A percentile compares a stretch with the other conserved stretches of the same genome.
Evolutionary conservation across 2,797 vertebrate species (phyloP).

Genomic region (Hoplostethus mediterraneus): DNA sequence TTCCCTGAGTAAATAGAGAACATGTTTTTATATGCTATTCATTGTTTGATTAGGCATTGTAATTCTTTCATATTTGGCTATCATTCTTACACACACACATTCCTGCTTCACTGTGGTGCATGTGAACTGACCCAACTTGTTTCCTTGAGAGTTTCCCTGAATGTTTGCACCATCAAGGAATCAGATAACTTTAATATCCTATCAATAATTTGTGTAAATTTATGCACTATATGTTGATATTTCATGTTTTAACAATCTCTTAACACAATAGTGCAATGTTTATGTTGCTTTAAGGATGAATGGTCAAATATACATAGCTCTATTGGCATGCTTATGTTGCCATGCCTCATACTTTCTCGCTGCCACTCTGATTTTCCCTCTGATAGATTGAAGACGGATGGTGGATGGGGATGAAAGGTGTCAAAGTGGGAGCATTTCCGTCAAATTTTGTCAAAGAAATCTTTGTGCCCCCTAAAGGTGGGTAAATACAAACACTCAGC

Average conservation of each 20-base stretch:
- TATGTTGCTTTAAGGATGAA: too few species aligned
- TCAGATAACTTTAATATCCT: neutral
- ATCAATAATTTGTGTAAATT: neutral
- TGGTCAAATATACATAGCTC: too few species aligned
- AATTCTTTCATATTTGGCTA: neutral
- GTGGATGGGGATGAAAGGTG: constrained; percentile 91
- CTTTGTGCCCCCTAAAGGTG: constrained; percentile 78
- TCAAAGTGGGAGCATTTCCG: constrained; percentile 89
- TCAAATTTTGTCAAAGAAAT: constrained; percentile 92
- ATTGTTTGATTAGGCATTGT: neutral
- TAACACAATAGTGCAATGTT: neutral
- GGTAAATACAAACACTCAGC: neutral
- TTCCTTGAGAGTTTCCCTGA: neutral
- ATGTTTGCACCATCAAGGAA: neutral
- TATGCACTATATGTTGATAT: neutral
- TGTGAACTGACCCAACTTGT: constrained; percentile 27
- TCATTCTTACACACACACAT: neutral
- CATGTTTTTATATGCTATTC: neutral
- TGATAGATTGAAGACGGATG: constrained; percentile 93
- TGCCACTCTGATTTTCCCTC: neutral
- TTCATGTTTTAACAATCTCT: neutral
- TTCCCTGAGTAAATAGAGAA: neutral
- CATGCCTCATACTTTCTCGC: neutral
- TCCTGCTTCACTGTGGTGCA: neutral
- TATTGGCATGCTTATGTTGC: neutral